A percentile compares a stretch with the other conserved stretches of the same genome.
Conservation (phyloP, 2,113 vertebrate species). For the cattle (Bos taurus) region DNA sequence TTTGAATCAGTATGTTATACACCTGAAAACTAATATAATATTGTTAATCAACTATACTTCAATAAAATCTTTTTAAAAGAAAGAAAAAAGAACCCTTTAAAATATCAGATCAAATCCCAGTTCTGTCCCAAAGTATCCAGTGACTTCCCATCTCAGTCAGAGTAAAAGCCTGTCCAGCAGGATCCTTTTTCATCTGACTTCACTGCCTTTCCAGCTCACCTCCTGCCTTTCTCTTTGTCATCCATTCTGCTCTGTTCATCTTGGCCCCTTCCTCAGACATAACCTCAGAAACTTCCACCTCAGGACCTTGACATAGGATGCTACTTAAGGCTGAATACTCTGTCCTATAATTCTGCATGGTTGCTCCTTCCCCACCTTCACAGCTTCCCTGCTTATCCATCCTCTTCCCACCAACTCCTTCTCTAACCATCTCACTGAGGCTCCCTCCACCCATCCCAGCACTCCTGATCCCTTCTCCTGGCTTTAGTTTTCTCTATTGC, state of each 20-base stretch:
- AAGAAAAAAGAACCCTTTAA: neutral
- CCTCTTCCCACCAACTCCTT: neutral
- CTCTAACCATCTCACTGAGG: neutral
- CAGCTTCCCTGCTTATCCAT: neutral
- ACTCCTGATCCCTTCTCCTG: neutral
- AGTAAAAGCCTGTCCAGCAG: neutral
- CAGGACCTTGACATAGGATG: neutral
- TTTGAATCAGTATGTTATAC: neutral
- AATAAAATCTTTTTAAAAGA: neutral
- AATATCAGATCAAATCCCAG: neutral
- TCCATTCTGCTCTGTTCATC: fast-evolving
- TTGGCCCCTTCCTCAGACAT: neutral
- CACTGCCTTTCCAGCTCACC: neutral
- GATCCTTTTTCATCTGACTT: neutral
- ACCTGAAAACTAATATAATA: neutral
- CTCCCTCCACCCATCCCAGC: fast-evolving
- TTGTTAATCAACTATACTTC: neutral
- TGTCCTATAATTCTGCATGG: neutral
- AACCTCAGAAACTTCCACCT: neutral
- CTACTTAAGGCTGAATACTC: too few relatives aligned
- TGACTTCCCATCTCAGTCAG: neutral
- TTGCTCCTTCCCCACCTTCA: neutral
- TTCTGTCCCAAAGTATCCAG: neutral
- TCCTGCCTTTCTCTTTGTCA: neutral
- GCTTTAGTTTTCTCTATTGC: neutral